A percentile compares a stretch with the other conserved stretches of the same genome.
Conservation (phyloP, 2,113 vertebrate genomes). For the Paradoxurus hermaphroditus region DNA sequence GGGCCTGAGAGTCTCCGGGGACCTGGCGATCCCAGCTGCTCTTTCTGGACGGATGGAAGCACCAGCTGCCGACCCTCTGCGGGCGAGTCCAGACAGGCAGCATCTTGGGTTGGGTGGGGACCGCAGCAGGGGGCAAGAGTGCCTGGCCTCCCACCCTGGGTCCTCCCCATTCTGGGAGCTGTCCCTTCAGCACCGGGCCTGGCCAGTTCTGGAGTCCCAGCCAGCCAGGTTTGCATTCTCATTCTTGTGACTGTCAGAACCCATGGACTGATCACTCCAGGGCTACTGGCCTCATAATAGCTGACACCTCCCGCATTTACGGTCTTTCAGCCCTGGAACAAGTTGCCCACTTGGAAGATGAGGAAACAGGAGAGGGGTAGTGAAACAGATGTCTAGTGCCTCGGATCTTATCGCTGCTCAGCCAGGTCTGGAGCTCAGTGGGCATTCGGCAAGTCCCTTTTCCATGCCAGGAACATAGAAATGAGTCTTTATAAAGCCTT, state of each 20-base stretch:
- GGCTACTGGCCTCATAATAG: background rate
- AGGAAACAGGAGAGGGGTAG: background rate
- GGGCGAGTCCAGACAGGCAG: background rate
- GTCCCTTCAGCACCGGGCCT: slow-evolving; percentile 80
- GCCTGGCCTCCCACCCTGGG: too few relatives aligned
- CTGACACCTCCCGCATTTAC: background rate
- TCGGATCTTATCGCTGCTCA: rapidly evolving
- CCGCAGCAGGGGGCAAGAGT: background rate
- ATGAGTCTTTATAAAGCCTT: background rate
- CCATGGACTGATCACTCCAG: background rate
- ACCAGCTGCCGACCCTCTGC: background rate
- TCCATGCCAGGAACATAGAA: background rate
- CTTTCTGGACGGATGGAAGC: background rate
- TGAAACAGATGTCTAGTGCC: background rate
- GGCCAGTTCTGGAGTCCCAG: rapidly evolving
- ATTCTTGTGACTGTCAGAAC: background rate
- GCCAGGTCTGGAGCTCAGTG: background rate
- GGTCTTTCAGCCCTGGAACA: background rate
- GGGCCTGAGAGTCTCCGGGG: background rate
- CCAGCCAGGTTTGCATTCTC: background rate
- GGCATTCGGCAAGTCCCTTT: too few relatives aligned
- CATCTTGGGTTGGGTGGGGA: background rate
- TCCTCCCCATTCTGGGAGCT: slow-evolving; percentile 61
- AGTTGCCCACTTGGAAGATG: background rate
- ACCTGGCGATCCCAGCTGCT: background rate